Percentiles rank a stretch among this genome's conserved stretches.
These are phyloP conservation scores for Harpalus rufipes DNA, from an alignment of 2,888 invertebrate genomes.

Conservation along the genomic window DNA sequence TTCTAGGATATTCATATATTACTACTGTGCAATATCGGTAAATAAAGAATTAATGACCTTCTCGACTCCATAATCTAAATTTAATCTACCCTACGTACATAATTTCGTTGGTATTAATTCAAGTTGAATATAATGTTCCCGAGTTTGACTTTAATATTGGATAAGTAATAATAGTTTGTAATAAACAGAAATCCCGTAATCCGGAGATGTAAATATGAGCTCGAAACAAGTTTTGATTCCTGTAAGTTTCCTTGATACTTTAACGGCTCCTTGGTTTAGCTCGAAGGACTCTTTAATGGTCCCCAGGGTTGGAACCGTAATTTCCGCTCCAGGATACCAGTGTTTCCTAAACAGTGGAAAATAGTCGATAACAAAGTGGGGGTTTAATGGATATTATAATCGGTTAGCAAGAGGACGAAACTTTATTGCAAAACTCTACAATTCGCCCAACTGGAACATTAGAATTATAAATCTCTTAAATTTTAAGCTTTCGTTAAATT, in stretches of 20 bases:
- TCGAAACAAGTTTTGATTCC: slow-evolving; percentile 62
- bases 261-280: slow-evolving; percentile 62
- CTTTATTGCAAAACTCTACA: background rate
- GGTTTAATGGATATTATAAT: background rate
- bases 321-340: slow-evolving; percentile 59
- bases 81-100: background rate
- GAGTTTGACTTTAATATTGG: slow-evolving; percentile 31
- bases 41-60: background rate
- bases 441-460: background rate
- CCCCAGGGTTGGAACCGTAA: slow-evolving; percentile 65
- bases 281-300: slow-evolving; percentile 61
- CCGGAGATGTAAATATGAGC: slow-evolving; percentile 64
- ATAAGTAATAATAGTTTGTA: slow-evolving; percentile 51
- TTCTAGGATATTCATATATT: no score
- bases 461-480: no score
- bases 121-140: slow-evolving; percentile 23
- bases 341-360: slow-evolving; percentile 48
- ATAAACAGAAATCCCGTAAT: slow-evolving; percentile 48
- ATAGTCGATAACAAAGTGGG: background rate
- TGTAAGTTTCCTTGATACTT: slow-evolving; percentile 59
- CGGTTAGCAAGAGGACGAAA: background rate
- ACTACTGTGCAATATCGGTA: background rate
- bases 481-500: no score
- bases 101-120: slow-evolving; percentile 31
- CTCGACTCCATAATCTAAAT: slow-evolving; percentile 7